phyloP scores from a whole-genome alignment of 1,140 invertebrate species.

The Lepidurus arcticus region DNA sequence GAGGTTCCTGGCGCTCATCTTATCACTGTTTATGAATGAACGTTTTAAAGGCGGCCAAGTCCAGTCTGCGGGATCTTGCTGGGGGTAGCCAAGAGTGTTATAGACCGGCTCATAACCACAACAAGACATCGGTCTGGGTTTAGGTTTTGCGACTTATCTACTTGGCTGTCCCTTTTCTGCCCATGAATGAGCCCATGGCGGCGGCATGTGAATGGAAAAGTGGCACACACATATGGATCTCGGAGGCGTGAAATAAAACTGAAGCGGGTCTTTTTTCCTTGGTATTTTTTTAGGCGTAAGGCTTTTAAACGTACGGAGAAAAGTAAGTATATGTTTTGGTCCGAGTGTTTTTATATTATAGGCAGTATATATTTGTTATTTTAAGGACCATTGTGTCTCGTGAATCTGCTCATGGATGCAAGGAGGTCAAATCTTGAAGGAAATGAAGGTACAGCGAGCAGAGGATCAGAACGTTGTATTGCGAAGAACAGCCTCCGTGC shows the following conservation, averaged over 20 bases:
- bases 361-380: too few relatives aligned
- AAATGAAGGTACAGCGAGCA: too few relatives aligned
- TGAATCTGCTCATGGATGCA: too few relatives aligned
- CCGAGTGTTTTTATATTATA: too few relatives aligned
- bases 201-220: neutral
- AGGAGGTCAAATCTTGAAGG: too few relatives aligned
- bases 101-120: neutral
- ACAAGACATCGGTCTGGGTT: neutral
- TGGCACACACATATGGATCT: neutral
- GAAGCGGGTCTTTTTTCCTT: neutral
- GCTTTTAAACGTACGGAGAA: too few relatives aligned
- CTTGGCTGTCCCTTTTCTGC: neutral
- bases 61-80: neutral
- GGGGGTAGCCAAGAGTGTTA: neutral
- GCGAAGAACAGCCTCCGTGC: too few relatives aligned
- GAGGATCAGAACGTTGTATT: too few relatives aligned
- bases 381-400: too few relatives aligned
- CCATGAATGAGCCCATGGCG: conserved; percentile 17
- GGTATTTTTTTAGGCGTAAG: too few relatives aligned
- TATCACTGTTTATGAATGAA: conserved; percentile 19
- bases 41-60: neutral
- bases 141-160: neutral
- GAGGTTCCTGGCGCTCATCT: neutral
- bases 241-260: conserved; percentile 26
- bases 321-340: too few relatives aligned